Evolutionary conservation across 2,797 vertebrate genomes (phyloP).

Genomic region (Chiloscyllium punctatum): DNA sequence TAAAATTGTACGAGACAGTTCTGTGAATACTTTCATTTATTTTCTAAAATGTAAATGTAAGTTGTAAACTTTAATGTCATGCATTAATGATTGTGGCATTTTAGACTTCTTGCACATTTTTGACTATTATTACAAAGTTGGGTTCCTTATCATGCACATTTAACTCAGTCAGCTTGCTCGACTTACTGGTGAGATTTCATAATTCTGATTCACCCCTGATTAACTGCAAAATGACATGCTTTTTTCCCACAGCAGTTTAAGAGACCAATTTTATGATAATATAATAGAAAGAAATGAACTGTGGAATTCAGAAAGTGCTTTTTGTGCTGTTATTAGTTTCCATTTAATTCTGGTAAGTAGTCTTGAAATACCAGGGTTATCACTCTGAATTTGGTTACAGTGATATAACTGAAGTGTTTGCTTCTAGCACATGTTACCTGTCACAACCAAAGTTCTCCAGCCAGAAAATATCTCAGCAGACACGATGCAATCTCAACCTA

Average conservation of each 20-base stretch:
- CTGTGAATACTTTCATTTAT: neutral
- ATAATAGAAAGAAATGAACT: conserved; percentile 32
- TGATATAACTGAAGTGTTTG: neutral
- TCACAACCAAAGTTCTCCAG: neutral
- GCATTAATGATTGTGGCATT: neutral
- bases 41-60: neutral
- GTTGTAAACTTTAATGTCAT: neutral
- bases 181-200: conserved; percentile 13
- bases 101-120: neutral
- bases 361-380: conserved; percentile 16
- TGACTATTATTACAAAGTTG: neutral
- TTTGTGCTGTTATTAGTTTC: conserved; percentile 16
- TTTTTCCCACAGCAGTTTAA: conserved; percentile 9
- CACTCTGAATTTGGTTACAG: conserved; percentile 25
- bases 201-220: conserved; percentile 31
- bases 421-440: neutral
- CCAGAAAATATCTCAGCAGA: neutral
- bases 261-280: conserved; percentile 32
- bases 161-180: neutral
- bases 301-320: conserved; percentile 27
- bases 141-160: neutral
- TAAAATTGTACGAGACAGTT: neutral
- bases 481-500: neutral
- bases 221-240: conserved; percentile 32
- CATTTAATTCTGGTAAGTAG: conserved; percentile 16